phyloP scores from a whole-genome alignment of 2,797 vertebrate species.

The Gadopsis marmoratus region DNA sequence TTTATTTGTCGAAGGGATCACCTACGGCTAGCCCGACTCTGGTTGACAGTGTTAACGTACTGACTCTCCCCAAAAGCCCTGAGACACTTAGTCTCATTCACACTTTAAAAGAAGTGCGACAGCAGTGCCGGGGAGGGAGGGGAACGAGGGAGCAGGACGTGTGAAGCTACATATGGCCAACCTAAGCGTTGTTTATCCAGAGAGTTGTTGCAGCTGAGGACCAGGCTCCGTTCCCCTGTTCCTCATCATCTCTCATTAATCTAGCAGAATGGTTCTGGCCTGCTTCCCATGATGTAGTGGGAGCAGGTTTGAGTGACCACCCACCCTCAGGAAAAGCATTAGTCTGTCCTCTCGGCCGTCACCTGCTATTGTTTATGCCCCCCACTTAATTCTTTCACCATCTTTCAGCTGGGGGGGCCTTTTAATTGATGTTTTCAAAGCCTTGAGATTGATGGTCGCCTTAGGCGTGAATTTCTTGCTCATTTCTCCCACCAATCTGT shows the following conservation, averaged over 20 bases:
- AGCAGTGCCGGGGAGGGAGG: conserved; percentile 25
- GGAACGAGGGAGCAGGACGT: background rate
- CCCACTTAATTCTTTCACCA: conserved; percentile 51
- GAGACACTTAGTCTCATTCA: conserved; percentile 64
- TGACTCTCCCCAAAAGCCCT: conserved; percentile 53
- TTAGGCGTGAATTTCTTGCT: conserved; percentile 36
- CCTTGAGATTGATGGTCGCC: conserved; percentile 55
- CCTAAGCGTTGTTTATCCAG: conserved; percentile 71
- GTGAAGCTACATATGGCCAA: conserved; percentile 72
- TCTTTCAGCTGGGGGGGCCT: conserved; percentile 61
- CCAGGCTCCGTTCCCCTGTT: conserved; percentile 61
- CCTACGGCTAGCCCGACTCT: conserved; percentile 49
- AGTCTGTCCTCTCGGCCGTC: conserved; percentile 58
- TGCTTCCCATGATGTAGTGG: conserved; percentile 64
- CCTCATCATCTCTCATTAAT: conserved; percentile 78
- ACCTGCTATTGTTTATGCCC: conserved; percentile 76
- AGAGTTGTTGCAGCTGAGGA: conserved; percentile 81
- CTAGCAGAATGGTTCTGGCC: conserved; percentile 72
- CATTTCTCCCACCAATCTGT: conserved; percentile 39
- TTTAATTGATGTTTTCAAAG: conserved; percentile 70
- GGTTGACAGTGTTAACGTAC: conserved; percentile 71
- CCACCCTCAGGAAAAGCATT: conserved; percentile 72
- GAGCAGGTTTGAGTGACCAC: conserved; percentile 78
- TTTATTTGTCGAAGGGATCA: conserved; percentile 72
- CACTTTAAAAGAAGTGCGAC: conserved; percentile 69